phyloP scores from a whole-genome alignment of 2,113 vertebrate species.

The Enhydra lutris region DNA sequence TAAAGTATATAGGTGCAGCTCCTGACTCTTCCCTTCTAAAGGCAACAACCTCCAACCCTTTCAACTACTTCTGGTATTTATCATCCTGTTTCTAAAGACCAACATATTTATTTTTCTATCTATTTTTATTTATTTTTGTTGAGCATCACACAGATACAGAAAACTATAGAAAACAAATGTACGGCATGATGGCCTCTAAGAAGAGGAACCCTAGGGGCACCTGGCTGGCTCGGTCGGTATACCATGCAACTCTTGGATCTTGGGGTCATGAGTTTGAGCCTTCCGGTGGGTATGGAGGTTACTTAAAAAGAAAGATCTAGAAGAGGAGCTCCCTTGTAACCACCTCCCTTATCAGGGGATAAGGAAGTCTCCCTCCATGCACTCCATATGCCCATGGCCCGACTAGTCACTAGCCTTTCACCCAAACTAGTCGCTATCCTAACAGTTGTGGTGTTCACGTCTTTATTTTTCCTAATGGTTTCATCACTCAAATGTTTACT shows the following conservation, averaged over 20 bases:
- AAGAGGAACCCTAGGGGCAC: background rate
- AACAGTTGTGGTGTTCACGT: too few species aligned
- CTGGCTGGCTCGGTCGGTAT: background rate
- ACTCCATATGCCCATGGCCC: too few species aligned
- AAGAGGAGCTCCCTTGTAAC: background rate
- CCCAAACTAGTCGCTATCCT: background rate
- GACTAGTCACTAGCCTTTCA: fast-evolving
- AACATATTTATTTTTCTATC: background rate
- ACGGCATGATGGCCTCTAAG: background rate
- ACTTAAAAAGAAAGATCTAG: background rate
- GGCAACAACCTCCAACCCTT: background rate
- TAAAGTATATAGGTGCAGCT: fast-evolving
- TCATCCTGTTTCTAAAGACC: background rate
- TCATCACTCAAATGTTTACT: background rate
- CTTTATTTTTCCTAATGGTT: background rate
- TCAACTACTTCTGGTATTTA: background rate
- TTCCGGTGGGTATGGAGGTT: background rate
- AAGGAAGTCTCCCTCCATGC: background rate
- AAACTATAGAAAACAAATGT: background rate
- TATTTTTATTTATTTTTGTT: background rate
- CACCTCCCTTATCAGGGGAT: background rate
- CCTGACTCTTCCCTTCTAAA: background rate
- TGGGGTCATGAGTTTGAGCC: background rate
- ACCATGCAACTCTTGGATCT: background rate
- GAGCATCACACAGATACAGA: background rate